A percentile compares a stretch with the other conserved stretches of the same genome.
Evolutionary conservation across 2,113 vertebrate species (phyloP).

Genomic region (Saguinus imperator): DNA sequence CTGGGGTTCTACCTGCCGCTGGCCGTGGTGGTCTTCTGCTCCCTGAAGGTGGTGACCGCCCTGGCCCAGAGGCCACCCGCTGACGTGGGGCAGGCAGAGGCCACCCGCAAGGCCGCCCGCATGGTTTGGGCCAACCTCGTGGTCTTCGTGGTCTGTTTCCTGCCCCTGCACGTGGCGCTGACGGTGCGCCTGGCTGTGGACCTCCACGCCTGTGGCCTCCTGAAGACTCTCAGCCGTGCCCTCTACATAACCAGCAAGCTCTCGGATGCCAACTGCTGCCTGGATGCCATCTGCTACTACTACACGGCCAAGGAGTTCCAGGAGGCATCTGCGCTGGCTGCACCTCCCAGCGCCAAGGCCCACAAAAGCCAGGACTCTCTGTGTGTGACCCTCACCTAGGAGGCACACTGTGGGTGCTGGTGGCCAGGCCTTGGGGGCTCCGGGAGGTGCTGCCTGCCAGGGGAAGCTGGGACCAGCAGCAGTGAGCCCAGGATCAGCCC

Average conservation of each 20-base stretch:
- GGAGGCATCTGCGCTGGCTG: conserved; percentile 61
- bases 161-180: conserved; percentile 78
- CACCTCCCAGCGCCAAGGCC: background rate
- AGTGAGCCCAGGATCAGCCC: background rate
- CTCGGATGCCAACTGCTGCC: conserved; percentile 85
- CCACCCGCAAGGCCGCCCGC: conserved; percentile 70
- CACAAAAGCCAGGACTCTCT: conserved; percentile 64
- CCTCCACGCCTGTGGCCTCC: background rate
- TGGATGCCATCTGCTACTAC: conserved; percentile 88
- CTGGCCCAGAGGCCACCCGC: conserved; percentile 71
- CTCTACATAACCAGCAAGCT: conserved; percentile 57
- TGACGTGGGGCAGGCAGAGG: background rate
- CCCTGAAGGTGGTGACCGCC: conserved; percentile 75
- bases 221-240: accelerated
- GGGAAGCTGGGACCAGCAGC: background rate
- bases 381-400: background rate
- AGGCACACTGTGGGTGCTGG: accelerated
- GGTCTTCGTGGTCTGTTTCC: conserved; percentile 84
- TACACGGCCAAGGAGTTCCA: conserved; percentile 84
- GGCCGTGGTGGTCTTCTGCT: conserved; percentile 83
- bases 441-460: background rate
- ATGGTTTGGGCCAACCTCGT: conserved; percentile 84
- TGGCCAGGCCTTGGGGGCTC: background rate
- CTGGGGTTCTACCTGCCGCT: conserved; percentile 80
- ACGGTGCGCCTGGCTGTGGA: background rate